phyloP scores from a whole-genome alignment of 2,797 vertebrate species.

The Arrhamphus sclerolepis region DNA sequence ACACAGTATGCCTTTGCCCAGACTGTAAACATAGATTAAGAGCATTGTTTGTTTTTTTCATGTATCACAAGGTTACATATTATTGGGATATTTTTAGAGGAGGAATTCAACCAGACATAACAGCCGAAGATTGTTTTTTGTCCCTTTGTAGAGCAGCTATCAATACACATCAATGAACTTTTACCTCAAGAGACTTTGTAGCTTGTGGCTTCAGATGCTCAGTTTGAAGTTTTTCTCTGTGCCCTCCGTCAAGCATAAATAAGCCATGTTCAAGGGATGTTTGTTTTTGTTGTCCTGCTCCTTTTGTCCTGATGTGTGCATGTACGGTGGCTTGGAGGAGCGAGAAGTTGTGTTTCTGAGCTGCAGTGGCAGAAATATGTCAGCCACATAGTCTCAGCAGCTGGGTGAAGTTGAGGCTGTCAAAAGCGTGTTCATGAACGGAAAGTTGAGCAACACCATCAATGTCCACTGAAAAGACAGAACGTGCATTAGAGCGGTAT shows the following conservation, averaged over 20 bases:
- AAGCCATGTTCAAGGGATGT: conserved; percentile 53
- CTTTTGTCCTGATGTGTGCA: conserved; percentile 45
- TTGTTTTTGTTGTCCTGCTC: conserved; percentile 55
- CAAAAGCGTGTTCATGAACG: conserved; percentile 19
- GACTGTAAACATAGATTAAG: conserved; percentile 64
- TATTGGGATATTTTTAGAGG: conserved; percentile 53
- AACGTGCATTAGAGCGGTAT: not conserved
- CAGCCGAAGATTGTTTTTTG: conserved; percentile 67
- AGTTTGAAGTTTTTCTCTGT: conserved; percentile 61
- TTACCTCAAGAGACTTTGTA: conserved; percentile 38
- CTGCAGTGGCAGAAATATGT: conserved; percentile 13
- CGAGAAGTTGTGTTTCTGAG: conserved; percentile 9
- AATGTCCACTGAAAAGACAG: not conserved
- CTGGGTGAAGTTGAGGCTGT: not conserved
- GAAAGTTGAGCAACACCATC: conserved; percentile 10
- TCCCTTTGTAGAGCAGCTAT: conserved; percentile 63
- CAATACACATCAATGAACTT: conserved; percentile 71
- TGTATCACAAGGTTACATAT: conserved; percentile 46
- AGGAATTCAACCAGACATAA: conserved; percentile 73
- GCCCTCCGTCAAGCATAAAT: conserved; percentile 58
- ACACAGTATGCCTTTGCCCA: conserved; percentile 47
- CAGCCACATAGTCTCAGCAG: not conserved
- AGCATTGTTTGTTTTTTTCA: conserved; percentile 57
- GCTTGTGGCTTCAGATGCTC: conserved; percentile 27
- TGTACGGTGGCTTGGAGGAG: conserved; percentile 1